Conservation (phyloP, 2,888 invertebrate genomes). For the Hydroisotoma schaefferi region DNA sequence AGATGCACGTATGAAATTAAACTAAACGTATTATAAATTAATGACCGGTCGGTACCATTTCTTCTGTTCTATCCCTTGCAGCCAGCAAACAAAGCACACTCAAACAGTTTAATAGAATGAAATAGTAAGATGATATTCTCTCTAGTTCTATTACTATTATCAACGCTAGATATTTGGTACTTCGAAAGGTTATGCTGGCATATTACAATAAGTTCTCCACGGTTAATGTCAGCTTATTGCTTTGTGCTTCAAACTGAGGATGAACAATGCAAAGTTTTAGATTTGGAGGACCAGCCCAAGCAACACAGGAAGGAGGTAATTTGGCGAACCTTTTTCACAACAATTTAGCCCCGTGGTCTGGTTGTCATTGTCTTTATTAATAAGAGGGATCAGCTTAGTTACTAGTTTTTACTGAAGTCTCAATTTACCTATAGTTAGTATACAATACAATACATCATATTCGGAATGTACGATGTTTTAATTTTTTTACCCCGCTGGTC, state of each 20-base stretch:
- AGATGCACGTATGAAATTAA: not conserved
- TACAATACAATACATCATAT: not conserved
- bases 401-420: not conserved
- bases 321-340: not conserved
- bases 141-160: no score
- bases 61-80: not conserved
- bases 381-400: not conserved
- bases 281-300: no score
- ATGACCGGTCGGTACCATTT: not conserved
- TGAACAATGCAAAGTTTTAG: no score
- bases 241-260: not conserved
- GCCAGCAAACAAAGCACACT: not conserved
- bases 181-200: no score
- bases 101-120: no score
- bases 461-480: not conserved
- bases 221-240: not conserved
- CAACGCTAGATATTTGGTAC: no score
- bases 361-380: slow-evolving; percentile 6
- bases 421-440: not conserved
- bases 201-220: no score
- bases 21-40: slow-evolving; percentile 1
- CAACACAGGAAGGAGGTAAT: not conserved
- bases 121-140: no score
- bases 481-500: no score
- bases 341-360: no score